A percentile compares a stretch with the other conserved stretches of the same genome.
Conservation (phyloP, 2,888 invertebrate species). For the Caenorhabditis angaria region DNA sequence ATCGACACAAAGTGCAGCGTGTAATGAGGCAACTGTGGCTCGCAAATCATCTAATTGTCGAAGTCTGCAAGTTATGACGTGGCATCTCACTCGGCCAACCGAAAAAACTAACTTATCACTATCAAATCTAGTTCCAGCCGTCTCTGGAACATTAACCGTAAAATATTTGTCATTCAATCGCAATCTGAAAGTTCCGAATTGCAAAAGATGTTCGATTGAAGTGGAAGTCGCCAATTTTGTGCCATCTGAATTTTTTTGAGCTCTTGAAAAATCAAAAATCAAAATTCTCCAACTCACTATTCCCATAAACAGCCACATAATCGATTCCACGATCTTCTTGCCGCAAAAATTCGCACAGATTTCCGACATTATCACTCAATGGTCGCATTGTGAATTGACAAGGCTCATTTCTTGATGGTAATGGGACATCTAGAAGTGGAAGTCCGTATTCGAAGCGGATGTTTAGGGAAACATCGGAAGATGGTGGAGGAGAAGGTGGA, state of each 20-base stretch:
- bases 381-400: conserved; percentile 69
- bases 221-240: conserved; percentile 90
- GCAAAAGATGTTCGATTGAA: conserved; percentile 89
- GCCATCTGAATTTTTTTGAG: conserved; percentile 77
- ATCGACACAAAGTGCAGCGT: conserved; percentile 89
- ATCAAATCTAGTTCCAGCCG: conserved; percentile 16
- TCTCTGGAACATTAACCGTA: conserved; percentile 41
- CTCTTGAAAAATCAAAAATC: background rate
- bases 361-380: conserved; percentile 64
- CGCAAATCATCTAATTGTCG: conserved; percentile 52
- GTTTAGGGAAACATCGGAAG: conserved; percentile 11
- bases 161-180: conserved; percentile 53
- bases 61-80: conserved; percentile 48
- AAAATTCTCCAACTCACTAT: conserved; percentile 37
- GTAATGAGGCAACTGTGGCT: conserved; percentile 81
- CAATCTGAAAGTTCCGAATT: conserved; percentile 48
- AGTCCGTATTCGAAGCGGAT: conserved; percentile 62
- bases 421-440: conserved; percentile 64
- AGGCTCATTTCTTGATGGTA: conserved; percentile 65
- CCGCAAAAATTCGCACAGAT: conserved; percentile 58
- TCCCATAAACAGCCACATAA: conserved; percentile 63
- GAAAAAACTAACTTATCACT: conserved; percentile 43
- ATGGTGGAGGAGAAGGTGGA: conserved; percentile 12
- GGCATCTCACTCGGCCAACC: too few species aligned
- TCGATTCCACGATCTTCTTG: conserved; percentile 69